A percentile compares a stretch with the other conserved stretches of the same genome.
Evolutionary conservation across 2,797 vertebrate genomes (phyloP).

Genomic region (Ctenopoma kingsleyae): DNA sequence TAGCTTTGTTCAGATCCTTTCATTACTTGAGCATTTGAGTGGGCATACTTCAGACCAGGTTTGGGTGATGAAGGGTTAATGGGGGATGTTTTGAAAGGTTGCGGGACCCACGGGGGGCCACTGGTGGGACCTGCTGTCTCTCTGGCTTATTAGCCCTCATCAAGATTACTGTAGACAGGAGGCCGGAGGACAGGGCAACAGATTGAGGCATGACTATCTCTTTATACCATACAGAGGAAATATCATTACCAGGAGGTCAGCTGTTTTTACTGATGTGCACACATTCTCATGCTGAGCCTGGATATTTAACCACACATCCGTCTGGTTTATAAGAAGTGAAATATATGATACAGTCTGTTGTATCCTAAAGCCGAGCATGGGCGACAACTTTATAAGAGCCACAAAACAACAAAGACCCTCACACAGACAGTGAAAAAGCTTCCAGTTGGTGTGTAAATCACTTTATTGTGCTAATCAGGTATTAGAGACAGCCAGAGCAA

Average conservation of each 20-base stretch:
- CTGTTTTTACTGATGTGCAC: slow-evolving; percentile 15
- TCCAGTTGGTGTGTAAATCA: slow-evolving; percentile 44
- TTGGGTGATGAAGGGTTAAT: slow-evolving; percentile 63
- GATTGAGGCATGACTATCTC: slow-evolving; percentile 53
- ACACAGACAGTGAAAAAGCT: slow-evolving; percentile 3
- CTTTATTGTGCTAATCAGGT: slow-evolving; percentile 58
- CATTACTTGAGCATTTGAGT: slow-evolving; percentile 76
- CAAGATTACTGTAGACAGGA: slow-evolving; percentile 61
- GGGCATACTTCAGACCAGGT: slow-evolving; percentile 48
- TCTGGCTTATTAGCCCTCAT: slow-evolving; percentile 69
- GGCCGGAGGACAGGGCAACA: slow-evolving; percentile 41
- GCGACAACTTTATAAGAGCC: slow-evolving; percentile 11
- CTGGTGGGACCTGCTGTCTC: slow-evolving; percentile 34
- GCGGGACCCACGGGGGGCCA: slow-evolving; percentile 38
- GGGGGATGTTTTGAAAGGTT: slow-evolving; percentile 55
- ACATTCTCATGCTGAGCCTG: slow-evolving; percentile 8
- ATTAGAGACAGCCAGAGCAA: slow-evolving; percentile 48
- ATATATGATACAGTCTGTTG: neutral
- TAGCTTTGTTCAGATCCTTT: slow-evolving; percentile 69
- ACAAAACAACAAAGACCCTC: slow-evolving; percentile 15
- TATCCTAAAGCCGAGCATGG: neutral
- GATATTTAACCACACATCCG: slow-evolving; percentile 6
- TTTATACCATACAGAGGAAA: slow-evolving; percentile 51
- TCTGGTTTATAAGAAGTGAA: slow-evolving; percentile 7
- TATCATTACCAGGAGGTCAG: slow-evolving; percentile 48